Evolutionary conservation across 1,140 invertebrate genomes (phyloP).

Genomic region (Lepidostoma basale): DNA sequence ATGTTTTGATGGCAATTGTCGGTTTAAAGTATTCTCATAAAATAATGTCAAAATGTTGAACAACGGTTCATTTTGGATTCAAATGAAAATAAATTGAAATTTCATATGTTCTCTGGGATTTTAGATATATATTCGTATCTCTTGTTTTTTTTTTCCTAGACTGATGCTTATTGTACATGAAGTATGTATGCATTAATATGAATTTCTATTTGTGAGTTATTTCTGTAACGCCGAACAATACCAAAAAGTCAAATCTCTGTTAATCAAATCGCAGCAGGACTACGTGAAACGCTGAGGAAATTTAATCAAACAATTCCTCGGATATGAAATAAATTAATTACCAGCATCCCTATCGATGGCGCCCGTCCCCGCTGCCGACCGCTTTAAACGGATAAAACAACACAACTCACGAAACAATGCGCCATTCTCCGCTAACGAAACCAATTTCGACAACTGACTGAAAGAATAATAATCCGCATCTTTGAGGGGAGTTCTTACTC

Average conservation of each 20-base stretch:
- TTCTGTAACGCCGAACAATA: no score
- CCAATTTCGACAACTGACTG: conserved; percentile 36
- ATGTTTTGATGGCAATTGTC: no score
- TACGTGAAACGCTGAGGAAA: conserved; percentile 15
- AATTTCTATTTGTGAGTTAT: no score
- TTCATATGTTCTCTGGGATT: no score
- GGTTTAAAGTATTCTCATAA: no score
- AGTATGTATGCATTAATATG: no score
- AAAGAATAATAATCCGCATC: conserved; percentile 24
- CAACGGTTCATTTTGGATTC: no score
- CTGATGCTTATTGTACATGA: no score
- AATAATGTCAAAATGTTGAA: no score
- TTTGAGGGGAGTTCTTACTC: conserved; percentile 3
- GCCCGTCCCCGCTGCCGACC: not conserved
- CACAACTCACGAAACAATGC: conserved; percentile 33
- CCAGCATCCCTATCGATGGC: conserved; percentile 21
- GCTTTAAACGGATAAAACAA: conserved; percentile 13
- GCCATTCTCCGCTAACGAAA: conserved; percentile 44
- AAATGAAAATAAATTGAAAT: no score
- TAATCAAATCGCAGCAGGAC: conserved; percentile 8
- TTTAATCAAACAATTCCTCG: conserved; percentile 14
- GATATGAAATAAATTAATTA: conserved; percentile 34
- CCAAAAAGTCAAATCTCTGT: not conserved
- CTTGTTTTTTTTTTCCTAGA: no score
- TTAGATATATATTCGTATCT: no score